Conservation (phyloP, 2,888 invertebrate genomes). For the Dinocampus coccinellae region DNA sequence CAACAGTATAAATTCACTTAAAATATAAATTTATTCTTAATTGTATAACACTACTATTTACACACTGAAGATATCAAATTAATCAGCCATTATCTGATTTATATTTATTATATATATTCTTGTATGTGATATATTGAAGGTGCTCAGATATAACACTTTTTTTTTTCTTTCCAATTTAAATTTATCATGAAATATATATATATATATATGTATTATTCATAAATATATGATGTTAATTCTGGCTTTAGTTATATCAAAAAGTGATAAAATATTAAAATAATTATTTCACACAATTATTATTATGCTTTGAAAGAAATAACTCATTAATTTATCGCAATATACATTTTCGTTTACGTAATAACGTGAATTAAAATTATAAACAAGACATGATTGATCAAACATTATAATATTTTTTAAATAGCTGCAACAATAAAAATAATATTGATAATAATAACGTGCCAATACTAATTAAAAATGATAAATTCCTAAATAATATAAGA, state of each 20-base stretch:
- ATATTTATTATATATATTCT: conserved; percentile 45
- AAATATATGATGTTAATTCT: conserved; percentile 27
- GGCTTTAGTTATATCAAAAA: conserved; percentile 17
- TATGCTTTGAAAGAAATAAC: neutral
- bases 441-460: conserved; percentile 48
- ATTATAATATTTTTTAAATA: conserved; percentile 50
- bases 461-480: conserved; percentile 35
- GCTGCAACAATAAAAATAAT: conserved; percentile 55
- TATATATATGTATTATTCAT: conserved; percentile 52
- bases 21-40: conserved; percentile 61
- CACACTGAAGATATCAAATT: conserved; percentile 53
- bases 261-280: conserved; percentile 3
- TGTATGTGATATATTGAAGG: conserved; percentile 44
- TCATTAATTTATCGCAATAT: neutral
- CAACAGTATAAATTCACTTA: conserved; percentile 61
- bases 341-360: neutral
- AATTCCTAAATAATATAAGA: conserved; percentile 64
- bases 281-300: neutral
- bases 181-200: conserved; percentile 48
- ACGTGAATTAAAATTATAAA: conserved; percentile 22
- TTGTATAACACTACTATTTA: conserved; percentile 67
- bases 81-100: conserved; percentile 52
- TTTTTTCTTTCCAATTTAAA: no score
- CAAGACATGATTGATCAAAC: conserved; percentile 7
- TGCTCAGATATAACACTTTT: conserved; percentile 50